phyloP scores from a whole-genome alignment of 2,113 vertebrate species.

The Chionomys nivalis region DNA sequence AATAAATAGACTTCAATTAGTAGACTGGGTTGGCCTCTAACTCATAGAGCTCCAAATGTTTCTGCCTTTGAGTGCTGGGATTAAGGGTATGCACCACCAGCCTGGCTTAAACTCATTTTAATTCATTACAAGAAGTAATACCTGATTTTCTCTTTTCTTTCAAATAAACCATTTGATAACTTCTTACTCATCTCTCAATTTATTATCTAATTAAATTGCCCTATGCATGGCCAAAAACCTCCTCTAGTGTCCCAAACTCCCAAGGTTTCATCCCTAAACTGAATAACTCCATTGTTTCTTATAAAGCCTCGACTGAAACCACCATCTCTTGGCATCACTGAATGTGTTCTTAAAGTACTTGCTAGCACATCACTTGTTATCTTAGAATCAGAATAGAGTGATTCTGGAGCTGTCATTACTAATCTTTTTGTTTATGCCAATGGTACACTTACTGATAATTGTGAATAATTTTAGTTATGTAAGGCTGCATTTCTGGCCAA shows the following conservation, averaged over 20 bases:
- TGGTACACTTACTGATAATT: conserved; percentile 14
- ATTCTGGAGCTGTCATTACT: conserved; percentile 9
- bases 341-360: conserved; percentile 19
- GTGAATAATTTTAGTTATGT: background rate
- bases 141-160: conserved; percentile 34
- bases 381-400: conserved; percentile 44
- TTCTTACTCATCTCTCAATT: conserved; percentile 29
- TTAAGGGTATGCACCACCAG: background rate
- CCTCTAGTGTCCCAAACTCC: background rate
- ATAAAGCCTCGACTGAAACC: background rate
- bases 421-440: conserved; percentile 33
- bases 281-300: background rate
- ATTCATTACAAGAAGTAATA: too few relatives aligned
- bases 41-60: background rate
- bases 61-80: background rate
- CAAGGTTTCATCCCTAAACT: background rate
- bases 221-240: background rate
- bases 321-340: background rate
- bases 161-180: conserved; percentile 14
- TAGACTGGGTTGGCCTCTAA: background rate
- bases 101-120: background rate
- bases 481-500: conserved; percentile 12
- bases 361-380: background rate
- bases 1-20: background rate
- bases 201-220: background rate